Evolutionary conservation across 2,888 invertebrate species (phyloP), one percentile per base, ranked within the genome.

Genomic region (Cosmopolites sordidus): DNA sequence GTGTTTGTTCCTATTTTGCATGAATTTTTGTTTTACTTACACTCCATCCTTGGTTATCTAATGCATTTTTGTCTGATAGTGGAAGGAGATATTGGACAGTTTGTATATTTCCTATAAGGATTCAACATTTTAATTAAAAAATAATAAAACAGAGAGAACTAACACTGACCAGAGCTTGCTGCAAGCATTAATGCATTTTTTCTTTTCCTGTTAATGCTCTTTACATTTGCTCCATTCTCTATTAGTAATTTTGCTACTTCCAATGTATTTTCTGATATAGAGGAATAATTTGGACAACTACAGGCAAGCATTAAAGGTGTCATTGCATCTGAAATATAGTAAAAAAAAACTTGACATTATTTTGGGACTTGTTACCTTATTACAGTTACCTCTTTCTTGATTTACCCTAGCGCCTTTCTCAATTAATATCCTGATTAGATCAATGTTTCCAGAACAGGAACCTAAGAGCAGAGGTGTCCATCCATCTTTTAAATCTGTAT

Each of bases 151-250:
- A n/a, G n/a, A n/a, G n/a, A n/a, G n/a, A n/a, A n/a, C n/a, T n/a
- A n/a, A n/a, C n/a, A n/a, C n/a, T 38, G 12, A 12, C 38, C 38
- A 38, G 14, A 4, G 5, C 44, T 38, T 30, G 82, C 79, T 2
- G 85, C 83, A 59, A 76, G 77, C 83, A 85, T 84, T 1, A 85
- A 68, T 4, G 84, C 78, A 37, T 82, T 84, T 68, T 79, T 78
- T 9, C 83, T 79, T 64, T 76, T 78, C 60, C 79, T 80, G 63
- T 79, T 81, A 17, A 75, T 77, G 40, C 78, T 70, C 64, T 83
- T 79, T 14, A 79, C 70, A 61, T 80, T 69, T 37, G 78, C 80
- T 2, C 76, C 76, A 41, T 77, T 77, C 39, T 79, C 70, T 40
- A 84, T 67, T 16, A 85, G 74, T 46, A 73, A 64, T 38, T 70